Evolutionary conservation across 2,888 invertebrate species (phyloP).

Genomic region (Cantharis rufa): DNA sequence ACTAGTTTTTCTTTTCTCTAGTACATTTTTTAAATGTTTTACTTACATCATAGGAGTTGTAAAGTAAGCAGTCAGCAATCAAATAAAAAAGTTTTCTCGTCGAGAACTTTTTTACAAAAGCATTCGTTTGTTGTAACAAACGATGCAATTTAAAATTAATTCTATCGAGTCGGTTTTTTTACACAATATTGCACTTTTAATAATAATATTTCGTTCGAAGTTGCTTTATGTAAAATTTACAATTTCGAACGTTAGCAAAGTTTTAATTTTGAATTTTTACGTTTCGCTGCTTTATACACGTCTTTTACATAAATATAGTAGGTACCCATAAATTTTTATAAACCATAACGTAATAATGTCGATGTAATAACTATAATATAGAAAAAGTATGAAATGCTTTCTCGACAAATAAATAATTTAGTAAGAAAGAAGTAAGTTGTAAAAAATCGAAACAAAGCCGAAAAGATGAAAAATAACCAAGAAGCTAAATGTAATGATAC

Average conservation of each 20-base stretch:
- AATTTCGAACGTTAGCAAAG: not conserved
- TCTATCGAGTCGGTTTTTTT: not conserved
- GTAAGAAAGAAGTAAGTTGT: not conserved
- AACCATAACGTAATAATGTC: not conserved
- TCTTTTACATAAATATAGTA: not conserved
- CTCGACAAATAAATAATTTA: not conserved
- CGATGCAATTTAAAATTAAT: not conserved
- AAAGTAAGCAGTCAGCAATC: not conserved
- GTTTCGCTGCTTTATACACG: not conserved
- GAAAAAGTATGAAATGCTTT: not conserved
- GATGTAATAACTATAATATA: not conserved
- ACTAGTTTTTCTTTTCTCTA: not conserved
- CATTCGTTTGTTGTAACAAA: not conserved
- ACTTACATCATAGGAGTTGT: not conserved
- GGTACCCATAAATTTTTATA: not conserved
- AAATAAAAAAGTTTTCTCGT: not conserved
- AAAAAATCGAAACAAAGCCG: not conserved
- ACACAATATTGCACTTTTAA: not conserved
- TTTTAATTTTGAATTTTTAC: not conserved
- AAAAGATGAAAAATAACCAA: not conserved
- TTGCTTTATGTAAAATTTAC: not conserved
- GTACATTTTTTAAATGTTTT: not conserved
- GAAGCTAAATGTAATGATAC: not conserved
- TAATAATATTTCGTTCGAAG: not conserved
- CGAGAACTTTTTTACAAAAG: not conserved